A percentile compares a stretch with the other conserved stretches of the same genome.
Evolutionary conservation across 1,140 invertebrate genomes (phyloP).

Genomic region (Ceratitis capitata): DNA sequence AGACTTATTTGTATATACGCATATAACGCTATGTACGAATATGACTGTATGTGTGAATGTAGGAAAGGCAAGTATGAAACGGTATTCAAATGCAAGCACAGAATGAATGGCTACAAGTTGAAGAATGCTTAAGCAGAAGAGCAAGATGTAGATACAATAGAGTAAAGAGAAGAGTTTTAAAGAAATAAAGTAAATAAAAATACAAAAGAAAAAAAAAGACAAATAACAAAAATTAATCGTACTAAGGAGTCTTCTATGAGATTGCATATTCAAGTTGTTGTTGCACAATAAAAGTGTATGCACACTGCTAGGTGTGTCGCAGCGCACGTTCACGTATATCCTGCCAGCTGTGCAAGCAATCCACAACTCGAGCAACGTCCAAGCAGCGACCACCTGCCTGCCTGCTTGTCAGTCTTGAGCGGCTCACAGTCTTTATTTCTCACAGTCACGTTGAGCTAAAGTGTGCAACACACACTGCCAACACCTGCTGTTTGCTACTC

Average conservation of each 20-base stretch:
- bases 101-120: background rate
- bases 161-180: no score
- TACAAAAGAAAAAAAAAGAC: background rate
- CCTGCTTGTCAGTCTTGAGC: background rate
- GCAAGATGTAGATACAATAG: background rate
- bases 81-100: constrained; percentile 12
- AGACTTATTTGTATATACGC: background rate
- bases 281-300: background rate
- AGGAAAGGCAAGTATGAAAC: background rate
- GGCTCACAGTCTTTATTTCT: background rate
- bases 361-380: background rate
- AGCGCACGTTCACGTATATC: no score
- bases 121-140: background rate
- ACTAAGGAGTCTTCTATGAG: background rate
- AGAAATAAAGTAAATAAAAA: no score
- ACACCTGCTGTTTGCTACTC: background rate
- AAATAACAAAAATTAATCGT: background rate
- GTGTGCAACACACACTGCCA: background rate
- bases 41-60: background rate
- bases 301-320: background rate
- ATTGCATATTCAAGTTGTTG: constrained; percentile 10
- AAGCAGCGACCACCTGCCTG: background rate
- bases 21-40: no score
- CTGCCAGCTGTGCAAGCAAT: background rate
- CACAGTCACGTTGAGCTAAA: background rate